Evolutionary conservation across 2,113 vertebrate species (phyloP), one percentile per base, ranked within the genome.

Genomic region (Rhinolophus sinicus): DNA sequence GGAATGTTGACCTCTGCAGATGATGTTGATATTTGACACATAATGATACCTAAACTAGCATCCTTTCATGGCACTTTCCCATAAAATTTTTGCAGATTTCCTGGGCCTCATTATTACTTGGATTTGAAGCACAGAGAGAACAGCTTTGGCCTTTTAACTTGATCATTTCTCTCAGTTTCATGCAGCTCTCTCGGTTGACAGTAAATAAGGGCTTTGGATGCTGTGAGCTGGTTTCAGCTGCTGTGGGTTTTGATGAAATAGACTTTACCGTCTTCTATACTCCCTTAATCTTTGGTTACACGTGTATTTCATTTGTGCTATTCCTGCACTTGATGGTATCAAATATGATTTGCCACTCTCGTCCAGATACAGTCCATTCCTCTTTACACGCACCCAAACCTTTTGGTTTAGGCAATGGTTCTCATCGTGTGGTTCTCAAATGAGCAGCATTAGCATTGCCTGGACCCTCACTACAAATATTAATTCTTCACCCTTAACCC

Each of bases 151-250:
- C 67, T 95, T 91, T 82, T 50, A 11, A 52, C 56, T 4, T 69
- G 67, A 54, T 65, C 67, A 44, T 72, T 77, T 50, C 38, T 30
- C 28, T 82, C n/a, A 38, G 1, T 47, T 92, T 76, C 35, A n/a
- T 0, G 0, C 0, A 44, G 24, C 6, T 35, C 11, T 82, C 33
- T 90, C 56, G 58, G 35, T 40, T 72, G n/a, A 91, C 56, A 73
- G 40, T 87, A 95, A 64, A 35, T 83, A 90, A 90, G 70, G 38
- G 24, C 30, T 96, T 97, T 94, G 47, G 24, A 60, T 78, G 7
- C 64, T 72, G 6, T 52, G 33, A 82, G 28, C n/a, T 88, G 22
- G 26, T 28, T 90, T 95, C 64, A 83, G 82, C 69, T 91, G 62
- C 72, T 88, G 24, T 76, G 40, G 24, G 28, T 88, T 94, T 90